Conservation (phyloP, 2,113 vertebrate genomes). For the Oreocharis arfaki region DNA sequence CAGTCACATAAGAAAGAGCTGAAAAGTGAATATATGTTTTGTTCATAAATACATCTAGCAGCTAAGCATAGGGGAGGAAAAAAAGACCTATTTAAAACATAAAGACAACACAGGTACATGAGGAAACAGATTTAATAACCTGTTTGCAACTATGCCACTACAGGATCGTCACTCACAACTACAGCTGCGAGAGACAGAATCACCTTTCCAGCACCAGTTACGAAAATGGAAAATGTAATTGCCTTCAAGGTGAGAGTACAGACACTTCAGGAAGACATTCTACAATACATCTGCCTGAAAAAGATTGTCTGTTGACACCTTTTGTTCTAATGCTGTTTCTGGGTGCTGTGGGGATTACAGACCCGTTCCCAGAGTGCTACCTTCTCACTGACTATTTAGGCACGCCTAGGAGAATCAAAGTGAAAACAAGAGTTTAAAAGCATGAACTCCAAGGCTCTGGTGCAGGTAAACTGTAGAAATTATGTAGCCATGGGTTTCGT, state of each 20-base stretch:
- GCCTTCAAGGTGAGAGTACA: neutral
- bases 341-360: neutral
- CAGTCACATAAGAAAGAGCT: neutral
- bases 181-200: neutral
- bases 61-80: neutral
- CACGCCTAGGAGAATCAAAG: neutral
- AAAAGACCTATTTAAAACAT: neutral
- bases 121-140: neutral
- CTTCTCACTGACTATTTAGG: neutral
- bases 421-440: neutral
- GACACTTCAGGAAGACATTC: neutral
- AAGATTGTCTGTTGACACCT: neutral
- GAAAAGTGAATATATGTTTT: neutral
- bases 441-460: neutral
- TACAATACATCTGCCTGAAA: neutral
- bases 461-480: neutral
- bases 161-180: rapidly evolving
- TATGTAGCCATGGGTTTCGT: rapidly evolving
- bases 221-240: neutral
- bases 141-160: neutral
- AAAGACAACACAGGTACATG: neutral
- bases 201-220: neutral
- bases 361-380: rapidly evolving
- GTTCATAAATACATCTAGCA: neutral
- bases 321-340: neutral